Evolutionary conservation across 1,140 invertebrate genomes (phyloP), one percentile per base, ranked within the genome.

Genomic region (Spodoptera litura): DNA sequence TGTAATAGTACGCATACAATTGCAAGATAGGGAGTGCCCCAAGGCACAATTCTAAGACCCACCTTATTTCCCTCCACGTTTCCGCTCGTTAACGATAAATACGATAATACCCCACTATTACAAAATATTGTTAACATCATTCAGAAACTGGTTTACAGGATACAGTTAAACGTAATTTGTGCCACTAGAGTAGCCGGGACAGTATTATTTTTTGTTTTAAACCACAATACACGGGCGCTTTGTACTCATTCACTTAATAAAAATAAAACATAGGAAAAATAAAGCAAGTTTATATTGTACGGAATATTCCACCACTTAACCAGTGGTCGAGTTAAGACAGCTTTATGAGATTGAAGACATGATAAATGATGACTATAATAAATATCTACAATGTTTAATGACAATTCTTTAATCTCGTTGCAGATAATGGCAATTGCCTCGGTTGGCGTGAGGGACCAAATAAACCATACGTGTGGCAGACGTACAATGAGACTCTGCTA

Each of bases 401-500:
- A 72, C 44, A 75, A 64, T 80, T 70, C 73, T 68, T 81, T 68
- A 62, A 83, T 83, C 82, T 81, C 83, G 78, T 91, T 93, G 51
- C 91, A 98, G 97, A 98, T 95, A 98, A 99, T 96, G 98, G 98
- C 61, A 97, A 96, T 61, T 99, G 98, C 94, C 95, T 99, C 77
- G 98, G 99, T 68, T 99, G 98, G 97, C 96, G 98, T 72, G 98
- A 98, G 82, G 96, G 96, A 38, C 96, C 97, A 76, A 96, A 95
- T 73, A 97, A 97, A 91, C 97, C 97, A 0, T 99, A 98, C 90
- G 96, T 97, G 91, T 99, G 98, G 98, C 96, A 99, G 61, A 97
- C 97, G 87, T 99, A 99, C 94, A 98, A 99, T 94, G 98, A 99
- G 94, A 97, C 98, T 3, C 95, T 99, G 78, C 95, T 98, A 62